Conservation (phyloP, 2,113 vertebrate genomes). For the Chloebia gouldiae region DNA sequence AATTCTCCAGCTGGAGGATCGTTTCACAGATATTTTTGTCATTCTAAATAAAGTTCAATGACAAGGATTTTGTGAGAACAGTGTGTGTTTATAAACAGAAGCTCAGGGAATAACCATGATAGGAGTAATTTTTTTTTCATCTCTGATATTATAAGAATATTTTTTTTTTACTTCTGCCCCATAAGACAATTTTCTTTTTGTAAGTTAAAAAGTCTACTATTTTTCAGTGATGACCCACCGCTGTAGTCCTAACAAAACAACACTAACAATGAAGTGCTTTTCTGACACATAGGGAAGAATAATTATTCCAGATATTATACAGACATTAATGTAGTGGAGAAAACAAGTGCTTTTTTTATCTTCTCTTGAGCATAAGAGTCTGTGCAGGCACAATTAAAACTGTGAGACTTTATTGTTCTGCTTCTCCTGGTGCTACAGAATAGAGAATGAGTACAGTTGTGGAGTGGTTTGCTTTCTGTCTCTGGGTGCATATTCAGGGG, state of each 20-base stretch:
- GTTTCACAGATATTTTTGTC: background rate
- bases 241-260: background rate
- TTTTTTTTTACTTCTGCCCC: background rate
- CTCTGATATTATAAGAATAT: background rate
- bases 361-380: background rate
- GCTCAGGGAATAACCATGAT: background rate
- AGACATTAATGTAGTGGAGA: background rate
- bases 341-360: background rate
- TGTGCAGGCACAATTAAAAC: background rate
- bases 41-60: conserved; percentile 18
- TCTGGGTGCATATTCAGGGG: background rate
- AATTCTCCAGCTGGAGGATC: background rate
- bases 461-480: background rate
- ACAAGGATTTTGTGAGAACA: background rate
- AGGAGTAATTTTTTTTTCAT: background rate
- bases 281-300: background rate
- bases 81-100: background rate
- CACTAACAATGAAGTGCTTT: background rate
- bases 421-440: background rate
- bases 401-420: background rate
- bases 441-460: background rate
- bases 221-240: background rate
- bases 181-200: background rate
- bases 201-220: background rate
- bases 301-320: background rate